Base-by-base conservation (phyloP, 2,888 invertebrate species). In the Drosophila antonietae region DNA sequence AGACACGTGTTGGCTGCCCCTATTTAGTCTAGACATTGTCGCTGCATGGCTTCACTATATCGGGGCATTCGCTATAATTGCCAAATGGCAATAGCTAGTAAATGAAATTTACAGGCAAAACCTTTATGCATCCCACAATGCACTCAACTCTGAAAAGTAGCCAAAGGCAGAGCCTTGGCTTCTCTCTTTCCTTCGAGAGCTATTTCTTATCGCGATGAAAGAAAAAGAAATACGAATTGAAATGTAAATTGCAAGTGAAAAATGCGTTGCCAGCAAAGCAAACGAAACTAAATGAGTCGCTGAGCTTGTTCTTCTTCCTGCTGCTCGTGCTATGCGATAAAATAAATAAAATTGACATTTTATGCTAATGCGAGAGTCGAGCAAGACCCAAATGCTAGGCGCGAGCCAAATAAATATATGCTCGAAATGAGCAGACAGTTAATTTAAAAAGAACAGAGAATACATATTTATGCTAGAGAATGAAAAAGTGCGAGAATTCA, bases 301-400 rank as follows among this genome's bases (percentile, higher is more conserved):
- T 68, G 37, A 39, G 67, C 55, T 49, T 65, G 33, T 14, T 12
- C 35, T 9, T 51, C 43, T 60, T 56, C n/a, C 37, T 18, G 49
- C 28, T 23, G 20, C 73, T 35, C 58, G 51, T 57, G 61, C 60
- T 49, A 39, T 56, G 75, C 80, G 82, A 84, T 89, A 89, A 87
- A 86, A 89, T 84, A 84, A 84, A 89, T 87, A 79, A 87, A 89
- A 89, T 87, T 75, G 89, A 63, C 79, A 84, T 81, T 89, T 87
- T 86, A 86, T 86, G 86, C 89, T 87, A 87, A 86, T 86, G 64
- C 9, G 18, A 31, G 35, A 7, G 46, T 23, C 49, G 33, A 65
- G 64, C 8, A 20, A 2, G 20, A 2, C 46, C 37, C 52, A 31
- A 67, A 77, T 61, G 65, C 69, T 56, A 60, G 63, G 65, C 68